Base-by-base conservation (phyloP, 1,140 invertebrate species). In the Carcinoscorpius rotundicauda region DNA sequence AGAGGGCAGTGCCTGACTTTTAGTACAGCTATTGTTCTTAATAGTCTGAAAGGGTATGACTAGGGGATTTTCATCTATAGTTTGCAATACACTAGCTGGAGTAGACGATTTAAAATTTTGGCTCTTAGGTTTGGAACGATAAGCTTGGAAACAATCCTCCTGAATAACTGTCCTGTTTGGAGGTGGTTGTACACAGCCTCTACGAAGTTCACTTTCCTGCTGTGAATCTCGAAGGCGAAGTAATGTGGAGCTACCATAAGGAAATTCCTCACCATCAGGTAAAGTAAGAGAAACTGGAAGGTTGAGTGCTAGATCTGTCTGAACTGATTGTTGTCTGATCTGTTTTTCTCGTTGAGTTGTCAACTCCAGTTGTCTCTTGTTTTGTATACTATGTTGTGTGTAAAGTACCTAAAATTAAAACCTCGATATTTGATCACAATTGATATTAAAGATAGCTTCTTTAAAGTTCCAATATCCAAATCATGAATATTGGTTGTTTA, bases 151-250 rank as follows among this genome's bases (percentile, higher is more conserved):
- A 68, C 82, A 82, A 70, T 85, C 83, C 66, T 83, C 82, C 69
- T 86, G 83, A 71, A 82, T 82, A 50, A 86, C 82, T 53, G 85
- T 87, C 71, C 83, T 81, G 71, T 87, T 87, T 29, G 86, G 86
- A 50, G 86, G 85, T 63, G 85, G 82, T 69, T 84, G 79, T 68
- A 87, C 83, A 70, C 84, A 85, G 73, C 84, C 83, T 72, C 84
- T 82, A 74, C 85, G 83, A 63, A 85, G 84, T 74, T 86, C 83
- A 71, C 82, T 82, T 75, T 85, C 81, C 81, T 84, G 75, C 52
- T 84, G 82, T 64, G 80, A 77, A 75, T 84, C 82, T 65, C 82
- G 79, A 73, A 84, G 79, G 68, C 86, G 83, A 66, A 85, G 76
- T 69, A 80, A 79, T 66, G 80, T 80, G 65, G 84, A 80, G 69